These are phyloP conservation scores for Cistogaster globosa DNA, from an alignment of 2,888 invertebrate genomes.

Conservation along the genomic window DNA sequence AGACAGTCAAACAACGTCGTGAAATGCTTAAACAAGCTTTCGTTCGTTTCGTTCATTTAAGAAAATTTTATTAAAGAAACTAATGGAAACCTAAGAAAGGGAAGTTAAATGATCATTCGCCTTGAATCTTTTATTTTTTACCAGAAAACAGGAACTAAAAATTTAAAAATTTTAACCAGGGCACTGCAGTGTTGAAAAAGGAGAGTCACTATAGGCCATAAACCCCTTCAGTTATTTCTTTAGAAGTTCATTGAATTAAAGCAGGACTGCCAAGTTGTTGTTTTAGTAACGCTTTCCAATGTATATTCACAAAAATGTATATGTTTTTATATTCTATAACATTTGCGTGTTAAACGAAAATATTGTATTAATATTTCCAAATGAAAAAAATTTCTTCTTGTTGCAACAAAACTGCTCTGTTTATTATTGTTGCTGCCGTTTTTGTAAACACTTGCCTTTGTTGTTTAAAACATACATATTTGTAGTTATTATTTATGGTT, in stretches of 20 bases:
- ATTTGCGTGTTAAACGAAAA: conserved; percentile 60
- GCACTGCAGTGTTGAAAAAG: too few relatives aligned
- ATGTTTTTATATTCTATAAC: background rate
- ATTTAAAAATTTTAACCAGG: too few relatives aligned
- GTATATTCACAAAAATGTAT: too few relatives aligned
- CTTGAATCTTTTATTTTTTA: too few relatives aligned
- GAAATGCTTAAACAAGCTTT: conserved; percentile 28
- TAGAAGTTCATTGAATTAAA: too few relatives aligned
- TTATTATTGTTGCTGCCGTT: conserved; percentile 37
- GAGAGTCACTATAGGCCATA: too few relatives aligned
- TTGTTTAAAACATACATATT: background rate
- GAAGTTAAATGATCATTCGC: too few relatives aligned
- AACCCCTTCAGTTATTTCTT: too few relatives aligned
- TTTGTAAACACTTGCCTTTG: conserved; percentile 3
- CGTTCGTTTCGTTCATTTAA: conserved; percentile 33
- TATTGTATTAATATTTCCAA: conserved; percentile 8
- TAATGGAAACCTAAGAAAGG: too few relatives aligned
- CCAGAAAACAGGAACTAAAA: too few relatives aligned
- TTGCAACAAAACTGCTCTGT: conserved; percentile 11
- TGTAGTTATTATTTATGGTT: conserved; percentile 22
- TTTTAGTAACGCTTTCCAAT: too few relatives aligned
- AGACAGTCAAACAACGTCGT: conserved; percentile 13
- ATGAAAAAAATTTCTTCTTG: background rate
- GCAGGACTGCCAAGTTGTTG: too few relatives aligned
- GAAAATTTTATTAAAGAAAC: conserved; percentile 21